phyloP scores from a whole-genome alignment of 2,113 vertebrate genomes.

The Melanocharis versteri region DNA sequence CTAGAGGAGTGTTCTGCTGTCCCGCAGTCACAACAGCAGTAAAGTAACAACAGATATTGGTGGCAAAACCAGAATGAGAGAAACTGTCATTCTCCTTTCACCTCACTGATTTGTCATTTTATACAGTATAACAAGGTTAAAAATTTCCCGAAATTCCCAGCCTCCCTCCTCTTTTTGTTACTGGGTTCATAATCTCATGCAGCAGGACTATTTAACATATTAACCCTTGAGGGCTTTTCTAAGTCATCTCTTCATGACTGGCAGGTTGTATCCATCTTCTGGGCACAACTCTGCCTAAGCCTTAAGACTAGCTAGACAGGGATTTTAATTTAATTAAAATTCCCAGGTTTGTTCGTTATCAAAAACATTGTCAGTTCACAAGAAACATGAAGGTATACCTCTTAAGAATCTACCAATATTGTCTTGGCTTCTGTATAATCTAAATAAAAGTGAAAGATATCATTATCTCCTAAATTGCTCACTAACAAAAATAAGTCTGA shows the following conservation, averaged over 20 bases:
- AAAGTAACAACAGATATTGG: not conserved
- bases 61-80: not conserved
- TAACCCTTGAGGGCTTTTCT: not conserved
- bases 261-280: not conserved
- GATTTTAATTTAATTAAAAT: not conserved
- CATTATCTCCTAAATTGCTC: not conserved
- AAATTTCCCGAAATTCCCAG: not conserved
- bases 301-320: not conserved
- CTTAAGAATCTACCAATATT: not conserved
- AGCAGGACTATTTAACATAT: not conserved
- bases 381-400: accelerated
- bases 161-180: not conserved
- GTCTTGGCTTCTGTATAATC: not conserved
- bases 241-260: not conserved
- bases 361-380: not conserved
- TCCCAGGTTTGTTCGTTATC: not conserved
- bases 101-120: not conserved
- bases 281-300: not conserved
- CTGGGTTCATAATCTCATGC: not conserved
- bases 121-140: not conserved
- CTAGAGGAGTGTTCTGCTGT: not conserved
- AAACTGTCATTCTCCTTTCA: not conserved
- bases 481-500: not conserved
- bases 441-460: not conserved
- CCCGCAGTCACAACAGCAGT: not conserved